Base-by-base conservation (phyloP, 1,140 invertebrate genomes). In the Drosophila baimaii region DNA sequence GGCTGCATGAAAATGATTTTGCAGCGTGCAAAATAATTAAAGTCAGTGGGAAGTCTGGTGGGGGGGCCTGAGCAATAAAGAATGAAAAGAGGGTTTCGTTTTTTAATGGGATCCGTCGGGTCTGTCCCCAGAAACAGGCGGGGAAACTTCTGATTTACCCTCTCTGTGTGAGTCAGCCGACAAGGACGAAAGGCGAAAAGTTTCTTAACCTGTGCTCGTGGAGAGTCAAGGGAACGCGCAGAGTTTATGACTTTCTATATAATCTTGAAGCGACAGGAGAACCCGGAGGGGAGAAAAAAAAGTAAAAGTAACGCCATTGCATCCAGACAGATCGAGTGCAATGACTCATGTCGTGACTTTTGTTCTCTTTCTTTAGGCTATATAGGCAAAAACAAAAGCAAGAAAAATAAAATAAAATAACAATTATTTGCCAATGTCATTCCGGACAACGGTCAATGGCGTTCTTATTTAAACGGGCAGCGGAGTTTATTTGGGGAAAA, bases 281-380 rank as follows among this genome's bases (percentile, higher is more conserved):
- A 64, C 44, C 33, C 59, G 65, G 31, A 58, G n/a, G n/a, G n/a
- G n/a, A n/a, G n/a, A n/a, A n/a, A 31, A 56, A 83, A 82, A 85
- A 85, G 82, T 86, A 86, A 88, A 86, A 88, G 79, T 88, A 46
- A 41, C 31, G 59, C 63, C 27, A 35, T 27, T 49, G 55, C 46
- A 77, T 66, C 74, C 63, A 75, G 59, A 43, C 65, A 54, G 44
- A 46, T 25, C 25, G 76, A 73, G 83, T 88, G 80, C 83, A 88
- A 79, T 88, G 83, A 83, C 83, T 88, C 83, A 88, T 79, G 72
- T 52, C 83, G 83, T 88, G 83, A 89, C 83, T 88, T 79, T 88
- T 88, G 83, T 88, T 89, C 80, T 86, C 83, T 88, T 88, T 89
- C 79, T 83, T 83, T 77, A 57, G 64, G 61, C 72, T 89, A 77